A percentile compares a stretch with the other conserved stretches of the same genome.
Evolutionary conservation across 2,888 invertebrate genomes (phyloP).

Genomic region (Zygogramma bicolorata): DNA sequence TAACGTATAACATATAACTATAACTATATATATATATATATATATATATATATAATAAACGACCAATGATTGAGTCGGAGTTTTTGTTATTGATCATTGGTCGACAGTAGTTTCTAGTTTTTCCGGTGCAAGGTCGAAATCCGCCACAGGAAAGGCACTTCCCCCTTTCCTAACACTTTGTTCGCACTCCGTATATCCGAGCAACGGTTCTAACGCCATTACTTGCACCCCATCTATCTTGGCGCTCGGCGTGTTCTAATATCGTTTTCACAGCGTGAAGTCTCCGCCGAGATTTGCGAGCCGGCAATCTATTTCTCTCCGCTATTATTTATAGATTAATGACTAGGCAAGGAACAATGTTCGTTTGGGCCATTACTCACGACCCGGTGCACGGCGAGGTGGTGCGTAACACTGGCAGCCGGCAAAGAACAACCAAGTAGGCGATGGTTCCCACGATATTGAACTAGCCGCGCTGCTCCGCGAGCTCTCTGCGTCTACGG

Average conservation of each 20-base stretch:
- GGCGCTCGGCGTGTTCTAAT: slow-evolving; percentile 19
- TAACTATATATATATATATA: no score
- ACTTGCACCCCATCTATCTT: slow-evolving; percentile 25
- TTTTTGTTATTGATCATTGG: no score
- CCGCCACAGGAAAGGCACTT: no score
- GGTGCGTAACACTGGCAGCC: slow-evolving; percentile 56
- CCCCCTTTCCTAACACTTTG: not conserved
- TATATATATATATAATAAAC: no score
- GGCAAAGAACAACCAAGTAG: slow-evolving; percentile 33
- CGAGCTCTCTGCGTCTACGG: slow-evolving; percentile 9
- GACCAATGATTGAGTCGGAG: no score
- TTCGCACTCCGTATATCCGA: not conserved
- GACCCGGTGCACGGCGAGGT: slow-evolving; percentile 50
- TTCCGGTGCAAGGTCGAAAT: no score
- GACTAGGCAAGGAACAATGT: slow-evolving; percentile 52
- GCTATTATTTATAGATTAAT: slow-evolving; percentile 59
- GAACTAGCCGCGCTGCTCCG: slow-evolving; percentile 41
- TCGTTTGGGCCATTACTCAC: slow-evolving; percentile 58
- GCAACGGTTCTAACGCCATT: not conserved
- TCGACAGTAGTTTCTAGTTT: no score
- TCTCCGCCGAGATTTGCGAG: slow-evolving; percentile 41
- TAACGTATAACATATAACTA: no score
- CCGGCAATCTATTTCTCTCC: slow-evolving; percentile 44
- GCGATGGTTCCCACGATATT: slow-evolving; percentile 53
- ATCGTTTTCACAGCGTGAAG: slow-evolving; percentile 45